These are phyloP conservation scores for Saccostrea echinata DNA, from an alignment of 1,140 invertebrate species.

Conservation along the genomic window DNA sequence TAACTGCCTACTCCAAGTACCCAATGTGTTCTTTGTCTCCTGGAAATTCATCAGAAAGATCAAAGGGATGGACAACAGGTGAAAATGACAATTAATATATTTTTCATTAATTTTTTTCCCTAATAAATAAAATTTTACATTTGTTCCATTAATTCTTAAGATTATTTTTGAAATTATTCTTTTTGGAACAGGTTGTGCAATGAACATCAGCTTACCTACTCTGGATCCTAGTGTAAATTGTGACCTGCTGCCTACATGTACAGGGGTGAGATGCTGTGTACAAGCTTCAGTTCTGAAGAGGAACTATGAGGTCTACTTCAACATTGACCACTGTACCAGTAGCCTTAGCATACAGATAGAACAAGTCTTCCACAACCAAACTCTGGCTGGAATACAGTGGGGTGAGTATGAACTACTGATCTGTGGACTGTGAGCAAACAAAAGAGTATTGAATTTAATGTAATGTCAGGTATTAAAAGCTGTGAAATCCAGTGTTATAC, in stretches of 20 bases:
- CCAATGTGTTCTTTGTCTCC: background rate
- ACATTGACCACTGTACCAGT: constrained; percentile 45
- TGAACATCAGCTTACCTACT: constrained; percentile 41
- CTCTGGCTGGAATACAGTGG: constrained; percentile 42
- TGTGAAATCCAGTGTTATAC: too few relatives aligned
- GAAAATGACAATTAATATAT: too few relatives aligned
- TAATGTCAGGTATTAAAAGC: too few relatives aligned
- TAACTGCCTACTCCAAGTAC: constrained; percentile 15
- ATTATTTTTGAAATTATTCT: background rate
- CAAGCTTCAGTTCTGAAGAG: constrained; percentile 30
- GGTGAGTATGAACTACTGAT: background rate
- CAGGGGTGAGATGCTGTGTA: constrained; percentile 52
- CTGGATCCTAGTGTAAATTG: constrained; percentile 30
- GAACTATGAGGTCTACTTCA: constrained; percentile 31
- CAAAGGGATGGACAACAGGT: constrained; percentile 32
- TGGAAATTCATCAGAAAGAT: background rate
- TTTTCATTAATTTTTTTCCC: too few relatives aligned
- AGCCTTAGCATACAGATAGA: constrained; percentile 51
- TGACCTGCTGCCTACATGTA: constrained; percentile 42
- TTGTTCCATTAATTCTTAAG: background rate
- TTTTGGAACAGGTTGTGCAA: constrained; percentile 48
- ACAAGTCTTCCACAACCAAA: constrained; percentile 44
- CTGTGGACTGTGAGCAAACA: too few relatives aligned
- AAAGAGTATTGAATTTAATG: too few relatives aligned
- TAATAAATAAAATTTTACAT: too few relatives aligned